Base-by-base conservation (phyloP, 2,113 vertebrate genomes). In the Meleagris gallopavo region DNA sequence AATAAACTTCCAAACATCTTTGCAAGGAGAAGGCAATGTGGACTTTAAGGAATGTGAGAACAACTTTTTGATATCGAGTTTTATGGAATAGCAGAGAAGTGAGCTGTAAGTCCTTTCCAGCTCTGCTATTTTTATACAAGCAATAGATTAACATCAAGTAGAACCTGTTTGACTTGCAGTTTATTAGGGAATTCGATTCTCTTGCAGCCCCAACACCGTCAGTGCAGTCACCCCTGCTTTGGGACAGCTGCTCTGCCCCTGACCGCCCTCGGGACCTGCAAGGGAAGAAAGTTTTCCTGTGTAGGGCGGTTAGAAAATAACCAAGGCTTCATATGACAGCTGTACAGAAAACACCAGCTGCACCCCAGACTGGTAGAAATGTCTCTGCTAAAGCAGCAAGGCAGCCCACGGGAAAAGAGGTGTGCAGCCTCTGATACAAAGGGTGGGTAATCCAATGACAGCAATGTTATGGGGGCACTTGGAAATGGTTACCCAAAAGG, bases 201-300 rank as follows among this genome's bases (percentile, higher is more conserved):
- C 80, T 54, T 60, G 60, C 24, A 4, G 73, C 57, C 83, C 80
- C 75, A 70, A 6, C 0, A 0, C 16, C 32, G 61, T 27, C 48
- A 11, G 11, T 36, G 36, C 21, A 10, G 46, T 10, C 43, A 36
- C 36, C 10, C 40, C 29, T 11, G 0, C 70, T 57, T 19, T 50
- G 84, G 67, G 64, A 76, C 86, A 81, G 65, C 55, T 90, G 86
- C 80, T 77, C 86, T 71, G 76, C 38, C 73, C 58, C 65, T 4
- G 0, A 3, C 77, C 32, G 13, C 70, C 80, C 29, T 2, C 2
- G 0, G 65, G 17, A 40, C 3, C 4, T 22, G 40, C 19, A 1
- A 21, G 52, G 67, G 67, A 62, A 73, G 67, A 22, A 83, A 29
- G 21, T 17, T 77, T 45, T 67, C 55, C 76, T 60, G 50, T 0